These are phyloP conservation scores for Tragelaphus strepsiceros DNA, from an alignment of 2,113 vertebrate genomes.

Conservation along the genomic window DNA sequence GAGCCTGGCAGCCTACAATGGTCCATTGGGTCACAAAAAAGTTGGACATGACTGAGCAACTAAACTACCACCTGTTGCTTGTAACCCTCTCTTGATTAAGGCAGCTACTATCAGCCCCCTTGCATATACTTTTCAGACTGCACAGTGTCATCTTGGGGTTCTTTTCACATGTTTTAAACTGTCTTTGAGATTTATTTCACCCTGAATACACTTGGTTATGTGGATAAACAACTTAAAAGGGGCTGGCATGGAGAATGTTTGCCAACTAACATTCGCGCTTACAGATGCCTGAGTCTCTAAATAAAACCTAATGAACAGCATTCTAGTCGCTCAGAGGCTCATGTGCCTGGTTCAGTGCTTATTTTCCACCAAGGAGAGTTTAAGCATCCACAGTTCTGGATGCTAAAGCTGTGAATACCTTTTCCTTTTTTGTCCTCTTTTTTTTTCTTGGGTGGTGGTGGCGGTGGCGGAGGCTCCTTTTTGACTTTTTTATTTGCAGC, in stretches of 20 bases:
- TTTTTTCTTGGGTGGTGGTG: slow-evolving; percentile 59
- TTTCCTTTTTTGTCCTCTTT: slow-evolving; percentile 75
- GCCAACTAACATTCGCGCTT: background rate
- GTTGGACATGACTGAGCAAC: background rate
- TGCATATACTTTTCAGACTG: background rate
- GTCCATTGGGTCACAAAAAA: background rate
- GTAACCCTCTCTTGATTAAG: background rate
- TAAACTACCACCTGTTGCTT: background rate
- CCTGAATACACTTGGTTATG: background rate
- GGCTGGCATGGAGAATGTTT: background rate
- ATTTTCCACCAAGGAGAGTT: background rate
- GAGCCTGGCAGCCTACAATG: background rate
- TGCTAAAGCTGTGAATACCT: slow-evolving; percentile 69
- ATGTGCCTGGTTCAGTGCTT: background rate
- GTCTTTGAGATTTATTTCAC: background rate
- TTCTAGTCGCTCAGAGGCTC: background rate
- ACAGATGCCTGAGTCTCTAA: background rate
- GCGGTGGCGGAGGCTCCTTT: background rate
- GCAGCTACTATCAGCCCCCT: background rate
- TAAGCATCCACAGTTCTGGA: background rate
- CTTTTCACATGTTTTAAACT: background rate
- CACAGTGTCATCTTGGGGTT: background rate
- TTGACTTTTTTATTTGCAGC: slow-evolving; percentile 60
- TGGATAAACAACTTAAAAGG: background rate
- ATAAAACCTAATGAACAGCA: background rate